A percentile compares a stretch with the other conserved stretches of the same genome.
Conservation (phyloP, 2,888 invertebrate species). For the Sminthurides aquaticus region DNA sequence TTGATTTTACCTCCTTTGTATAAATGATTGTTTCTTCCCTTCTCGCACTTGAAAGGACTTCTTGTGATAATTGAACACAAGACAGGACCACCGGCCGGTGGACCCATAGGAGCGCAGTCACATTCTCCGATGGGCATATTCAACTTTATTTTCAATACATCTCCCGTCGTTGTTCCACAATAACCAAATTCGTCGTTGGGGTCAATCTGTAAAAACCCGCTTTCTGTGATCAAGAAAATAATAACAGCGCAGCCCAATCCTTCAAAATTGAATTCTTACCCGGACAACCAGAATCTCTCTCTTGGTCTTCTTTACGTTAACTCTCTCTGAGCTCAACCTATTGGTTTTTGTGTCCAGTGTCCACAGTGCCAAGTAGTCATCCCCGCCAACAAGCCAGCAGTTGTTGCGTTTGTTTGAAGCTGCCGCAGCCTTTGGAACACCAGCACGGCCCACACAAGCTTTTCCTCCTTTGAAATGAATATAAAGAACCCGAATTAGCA, state of each 20-base stretch:
- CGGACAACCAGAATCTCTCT: constrained; percentile 67
- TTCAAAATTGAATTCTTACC: constrained; percentile 44
- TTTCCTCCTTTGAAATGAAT: constrained; percentile 46
- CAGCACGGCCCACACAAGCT: constrained; percentile 62
- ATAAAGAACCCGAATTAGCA: background rate
- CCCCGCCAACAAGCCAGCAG: constrained; percentile 68
- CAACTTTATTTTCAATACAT: constrained; percentile 48
- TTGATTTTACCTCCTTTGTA: constrained; percentile 33
- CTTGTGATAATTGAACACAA: constrained; percentile 29
- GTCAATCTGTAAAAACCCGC: constrained; percentile 50
- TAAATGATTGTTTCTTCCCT: constrained; percentile 38
- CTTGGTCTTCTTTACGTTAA: constrained; percentile 69
- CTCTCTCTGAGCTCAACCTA: constrained; percentile 63
- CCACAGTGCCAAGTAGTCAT: constrained; percentile 68
- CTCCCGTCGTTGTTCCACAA: constrained; percentile 79
- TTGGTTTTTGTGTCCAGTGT: constrained; percentile 61
- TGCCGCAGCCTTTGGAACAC: constrained; percentile 58
- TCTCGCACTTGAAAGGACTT: constrained; percentile 30
- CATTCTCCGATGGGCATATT: constrained; percentile 28
- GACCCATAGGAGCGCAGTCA: constrained; percentile 30
- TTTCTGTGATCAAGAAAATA: background rate
- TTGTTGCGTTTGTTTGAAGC: constrained; percentile 54
- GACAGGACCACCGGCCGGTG: constrained; percentile 29
- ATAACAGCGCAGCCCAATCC: background rate
- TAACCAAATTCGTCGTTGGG: constrained; percentile 65